These are phyloP conservation scores for Pelodytes ibericus DNA, from an alignment of 2,797 vertebrate genomes.

Conservation along the genomic window DNA sequence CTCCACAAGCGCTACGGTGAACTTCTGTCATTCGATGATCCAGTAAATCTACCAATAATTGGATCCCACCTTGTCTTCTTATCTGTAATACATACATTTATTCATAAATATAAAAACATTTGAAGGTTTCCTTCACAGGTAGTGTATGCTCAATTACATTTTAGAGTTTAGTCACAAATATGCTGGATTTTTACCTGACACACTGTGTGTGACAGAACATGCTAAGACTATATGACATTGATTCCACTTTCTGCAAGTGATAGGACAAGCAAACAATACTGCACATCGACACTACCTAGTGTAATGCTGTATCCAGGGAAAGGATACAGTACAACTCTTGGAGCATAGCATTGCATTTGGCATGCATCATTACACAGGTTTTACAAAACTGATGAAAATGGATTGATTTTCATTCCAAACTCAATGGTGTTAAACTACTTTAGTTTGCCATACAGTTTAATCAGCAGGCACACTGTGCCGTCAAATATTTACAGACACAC, in stretches of 20 bases:
- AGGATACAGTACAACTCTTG: neutral
- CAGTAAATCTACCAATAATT: constrained; percentile 92
- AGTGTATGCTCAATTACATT: too few species aligned
- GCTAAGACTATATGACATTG: too few species aligned
- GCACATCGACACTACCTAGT: too few species aligned
- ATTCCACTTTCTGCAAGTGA: too few species aligned
- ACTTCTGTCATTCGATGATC: constrained; percentile 98
- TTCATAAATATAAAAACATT: too few species aligned
- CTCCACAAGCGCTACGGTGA: constrained; percentile 96
- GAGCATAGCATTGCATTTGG: neutral
- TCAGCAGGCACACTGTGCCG: neutral
- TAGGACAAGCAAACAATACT: too few species aligned
- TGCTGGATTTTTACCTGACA: too few species aligned
- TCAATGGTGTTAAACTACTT: neutral
- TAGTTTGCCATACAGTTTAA: neutral
- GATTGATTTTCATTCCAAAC: neutral
- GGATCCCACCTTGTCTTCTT: constrained; percentile 94
- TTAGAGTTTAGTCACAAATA: too few species aligned
- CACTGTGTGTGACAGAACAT: too few species aligned
- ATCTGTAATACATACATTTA: constrained; percentile 91
- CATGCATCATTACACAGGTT: constrained; percentile 9
- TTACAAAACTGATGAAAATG: neutral
- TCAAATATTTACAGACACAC: too few species aligned
- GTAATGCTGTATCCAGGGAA: too few species aligned
- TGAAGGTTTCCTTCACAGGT: too few species aligned